Base-by-base conservation (phyloP, 2,113 vertebrate genomes). In the Phalacrocorax brasilianus region DNA sequence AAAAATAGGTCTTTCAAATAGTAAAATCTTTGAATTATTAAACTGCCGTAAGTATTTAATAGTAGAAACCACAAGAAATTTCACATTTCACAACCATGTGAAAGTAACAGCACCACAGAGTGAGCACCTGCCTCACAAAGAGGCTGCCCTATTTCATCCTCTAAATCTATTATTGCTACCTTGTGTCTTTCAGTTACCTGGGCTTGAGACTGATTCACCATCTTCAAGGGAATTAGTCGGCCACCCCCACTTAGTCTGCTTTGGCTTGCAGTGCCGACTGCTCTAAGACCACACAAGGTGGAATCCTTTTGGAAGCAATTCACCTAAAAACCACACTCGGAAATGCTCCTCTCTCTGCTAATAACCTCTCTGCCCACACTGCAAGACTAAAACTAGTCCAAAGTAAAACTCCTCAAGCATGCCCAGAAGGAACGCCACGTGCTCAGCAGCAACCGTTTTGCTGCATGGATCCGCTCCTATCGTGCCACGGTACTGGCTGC, bases 401-500 rank as follows among this genome's bases (percentile, higher is more conserved):
- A 53, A 52, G 56, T 5, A 33, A 33, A 28, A 26, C 44, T 53
- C 62, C 50, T 52, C 14, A 10, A 38, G 6, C 26, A 6, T 0
- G 2, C 53, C 14, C 20, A 59, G 58, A 47, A 58, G 63, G 33
- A 68, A 63, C 0, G 1, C 33, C 15, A 38, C 0, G 0, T 2
- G 14, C 15, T 35, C 73, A 59, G 88, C 49, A 47, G 1, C 67
- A 40, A 8, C 11, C 1, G 12, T 9, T 28, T 1, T 7, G 35
- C 28, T 3, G 4, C 12, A 5, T 2, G n/a, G 38, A 42, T 14
- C 11, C 2, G 9, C 24, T 19, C 30, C 40, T 19, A 0, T 0
- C 0, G 0, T 11, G 49, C 35, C 1, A 1, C 2, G 0, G 47
- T 3, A 21, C 5, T 1, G 33, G 49, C 49, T 24, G 28, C 78